Evolutionary conservation across 2,113 vertebrate genomes (phyloP).

Genomic region (Puntigrus tetrazona): DNA sequence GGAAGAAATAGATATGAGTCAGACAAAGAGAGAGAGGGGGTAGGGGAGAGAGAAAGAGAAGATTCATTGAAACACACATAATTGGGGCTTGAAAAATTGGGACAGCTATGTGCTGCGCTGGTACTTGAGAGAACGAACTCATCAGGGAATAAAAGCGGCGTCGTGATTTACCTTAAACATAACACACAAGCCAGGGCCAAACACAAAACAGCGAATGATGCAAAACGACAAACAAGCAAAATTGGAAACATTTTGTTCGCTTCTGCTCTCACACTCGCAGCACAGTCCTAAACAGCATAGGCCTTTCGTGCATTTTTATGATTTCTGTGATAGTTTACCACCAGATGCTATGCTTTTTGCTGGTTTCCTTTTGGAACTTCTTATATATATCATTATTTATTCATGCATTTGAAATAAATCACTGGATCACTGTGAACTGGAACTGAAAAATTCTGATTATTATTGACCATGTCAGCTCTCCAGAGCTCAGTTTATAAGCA

Average conservation of each 20-base stretch:
- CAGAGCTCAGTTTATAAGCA: neutral
- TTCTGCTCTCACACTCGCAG: neutral
- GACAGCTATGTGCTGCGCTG: conserved; percentile 22
- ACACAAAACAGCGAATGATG: neutral
- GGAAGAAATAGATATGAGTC: neutral
- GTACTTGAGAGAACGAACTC: conserved; percentile 13
- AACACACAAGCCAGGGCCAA: neutral
- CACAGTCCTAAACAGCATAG: neutral
- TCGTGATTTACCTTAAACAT: neutral
- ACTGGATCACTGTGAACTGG: too few species aligned
- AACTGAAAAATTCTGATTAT: too few species aligned
- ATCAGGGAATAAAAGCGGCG: neutral
- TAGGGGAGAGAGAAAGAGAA: conserved; percentile 1
- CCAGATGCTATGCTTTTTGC: neutral
- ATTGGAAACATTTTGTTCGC: neutral
- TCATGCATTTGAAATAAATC: too few species aligned
- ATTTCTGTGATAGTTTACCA: neutral
- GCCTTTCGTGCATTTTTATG: neutral
- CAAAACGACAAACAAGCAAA: neutral
- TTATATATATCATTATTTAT: neutral
- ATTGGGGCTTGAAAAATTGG: conserved; percentile 10
- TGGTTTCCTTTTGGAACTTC: neutral
- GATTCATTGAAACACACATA: conserved; percentile 11
- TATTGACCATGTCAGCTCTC: neutral
- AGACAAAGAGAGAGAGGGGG: neutral